Evolutionary conservation across 1,140 invertebrate genomes (phyloP).

Genomic region (Pemphigus obesinymphae): DNA sequence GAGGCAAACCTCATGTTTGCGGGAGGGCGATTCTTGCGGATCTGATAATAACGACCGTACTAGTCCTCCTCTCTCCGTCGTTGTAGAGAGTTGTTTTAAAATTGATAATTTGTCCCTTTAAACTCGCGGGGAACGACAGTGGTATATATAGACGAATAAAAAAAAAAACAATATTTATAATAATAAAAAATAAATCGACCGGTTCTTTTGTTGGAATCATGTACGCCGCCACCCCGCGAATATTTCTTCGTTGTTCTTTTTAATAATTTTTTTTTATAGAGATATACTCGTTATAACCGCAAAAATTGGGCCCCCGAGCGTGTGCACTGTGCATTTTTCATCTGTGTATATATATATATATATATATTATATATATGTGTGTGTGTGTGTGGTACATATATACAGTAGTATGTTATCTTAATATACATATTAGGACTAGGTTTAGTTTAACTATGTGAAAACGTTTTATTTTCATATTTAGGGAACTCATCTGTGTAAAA

Average conservation of each 20-base stretch:
- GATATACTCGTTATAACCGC: slow-evolving; percentile 24
- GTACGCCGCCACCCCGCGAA: background rate
- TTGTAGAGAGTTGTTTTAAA: slow-evolving; percentile 24
- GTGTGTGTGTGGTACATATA: background rate
- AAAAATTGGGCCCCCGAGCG: slow-evolving; percentile 29
- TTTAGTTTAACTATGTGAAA: no score
- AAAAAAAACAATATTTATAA: background rate
- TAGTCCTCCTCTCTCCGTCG: background rate
- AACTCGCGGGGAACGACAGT: background rate
- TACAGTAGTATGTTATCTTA: no score
- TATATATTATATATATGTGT: background rate
- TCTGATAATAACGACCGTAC: slow-evolving; percentile 5
- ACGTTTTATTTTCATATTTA: no score
- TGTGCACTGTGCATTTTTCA: background rate
- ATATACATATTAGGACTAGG: no score
- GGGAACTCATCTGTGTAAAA: no score
- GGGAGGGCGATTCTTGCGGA: slow-evolving; percentile 1
- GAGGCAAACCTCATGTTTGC: slow-evolving; percentile 31
- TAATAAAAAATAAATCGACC: slow-evolving; percentile 21
- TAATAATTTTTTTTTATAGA: background rate
- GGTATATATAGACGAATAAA: background rate
- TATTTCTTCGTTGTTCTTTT: background rate
- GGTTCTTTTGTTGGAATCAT: slow-evolving; percentile 32
- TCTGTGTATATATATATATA: background rate
- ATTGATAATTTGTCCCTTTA: slow-evolving; percentile 41